Evolutionary conservation across 2,113 vertebrate species (phyloP).

Genomic region (Aegithalos caudatus): DNA sequence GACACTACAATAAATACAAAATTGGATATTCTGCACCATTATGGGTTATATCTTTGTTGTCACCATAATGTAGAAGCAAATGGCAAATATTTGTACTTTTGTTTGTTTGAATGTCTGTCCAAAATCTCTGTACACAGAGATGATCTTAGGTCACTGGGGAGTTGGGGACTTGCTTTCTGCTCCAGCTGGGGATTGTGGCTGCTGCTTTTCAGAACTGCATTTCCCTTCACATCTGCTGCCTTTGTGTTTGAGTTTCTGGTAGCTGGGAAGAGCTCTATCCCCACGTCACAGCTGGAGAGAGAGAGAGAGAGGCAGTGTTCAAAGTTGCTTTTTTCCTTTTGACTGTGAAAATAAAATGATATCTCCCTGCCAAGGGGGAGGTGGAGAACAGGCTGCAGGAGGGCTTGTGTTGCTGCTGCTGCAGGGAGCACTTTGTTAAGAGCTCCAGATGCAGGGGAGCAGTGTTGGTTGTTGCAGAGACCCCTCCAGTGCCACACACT

Average conservation of each 20-base stretch:
- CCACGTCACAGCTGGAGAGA: background rate
- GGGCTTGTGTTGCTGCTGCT: background rate
- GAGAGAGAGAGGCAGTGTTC: background rate
- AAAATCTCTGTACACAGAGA: background rate
- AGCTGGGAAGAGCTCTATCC: background rate
- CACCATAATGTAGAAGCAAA: background rate
- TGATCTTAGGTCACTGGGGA: fast-evolving
- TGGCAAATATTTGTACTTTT: background rate
- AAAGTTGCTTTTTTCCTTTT: background rate
- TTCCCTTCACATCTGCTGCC: background rate
- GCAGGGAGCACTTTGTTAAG: background rate
- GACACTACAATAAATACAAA: background rate
- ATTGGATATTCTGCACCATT: background rate
- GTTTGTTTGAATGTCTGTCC: background rate
- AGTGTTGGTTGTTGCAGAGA: fast-evolving
- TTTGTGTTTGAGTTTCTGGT: background rate
- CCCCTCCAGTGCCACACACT: background rate
- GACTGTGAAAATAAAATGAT: background rate
- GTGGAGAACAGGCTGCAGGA: background rate
- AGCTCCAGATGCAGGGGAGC: background rate
- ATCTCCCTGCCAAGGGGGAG: background rate
- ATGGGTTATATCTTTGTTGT: background rate
- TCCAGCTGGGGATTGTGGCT: background rate
- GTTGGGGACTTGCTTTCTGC: background rate
- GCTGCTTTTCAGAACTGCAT: background rate